Base-by-base conservation (phyloP, 2,797 vertebrate species). In the Mionectes olivaceus region DNA sequence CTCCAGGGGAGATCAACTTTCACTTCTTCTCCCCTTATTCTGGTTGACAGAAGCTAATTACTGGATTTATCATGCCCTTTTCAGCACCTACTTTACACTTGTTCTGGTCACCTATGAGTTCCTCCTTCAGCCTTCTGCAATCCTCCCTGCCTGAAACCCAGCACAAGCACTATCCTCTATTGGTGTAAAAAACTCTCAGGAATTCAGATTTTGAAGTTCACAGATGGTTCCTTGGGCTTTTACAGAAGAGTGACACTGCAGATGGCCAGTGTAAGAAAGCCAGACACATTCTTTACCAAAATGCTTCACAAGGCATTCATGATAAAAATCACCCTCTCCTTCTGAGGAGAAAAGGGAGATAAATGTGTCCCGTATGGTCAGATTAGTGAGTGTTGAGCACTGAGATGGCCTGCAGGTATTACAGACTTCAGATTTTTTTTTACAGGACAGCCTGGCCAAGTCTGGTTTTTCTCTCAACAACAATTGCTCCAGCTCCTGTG, bases 41-140 rank as follows among this genome's bases (percentile, higher is more conserved):
- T 76, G 56, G 52, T 59, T 88, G 87, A 88, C 79, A 91, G 81
- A 60, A 89, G 76, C 70, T 88, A 94, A 90, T 92, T 93, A 91
- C 77, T 82, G 91, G 90, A 95, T 95, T 96, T 96, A 93, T 91
- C 83, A 52, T 10, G 59, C 55, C 85, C 83, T 95, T 94, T 96
- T 92, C 90, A 86, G 87, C 87, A 87, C 88, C 63, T 69, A 57
- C 65, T 93, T 86, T 33, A 83, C 1, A 0, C 65, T 70, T 82
- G 32, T 60, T 64, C 89, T 93, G 83, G 79, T 49, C 67, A 82
- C 70, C 47, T 76, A 4, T 18, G 46, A 76, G 50, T 53, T 35
- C 35, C 46, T 85, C 76, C 37, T 68, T 67, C 61, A 89, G 63
- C 41, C 52, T 73, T 89, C 9, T 69, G 50, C 69, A 94, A 9